Percentiles rank a stretch among this genome's conserved stretches.
Conservation (phyloP, 2,797 vertebrate genomes). For the Cyprinodon diabolis region DNA sequence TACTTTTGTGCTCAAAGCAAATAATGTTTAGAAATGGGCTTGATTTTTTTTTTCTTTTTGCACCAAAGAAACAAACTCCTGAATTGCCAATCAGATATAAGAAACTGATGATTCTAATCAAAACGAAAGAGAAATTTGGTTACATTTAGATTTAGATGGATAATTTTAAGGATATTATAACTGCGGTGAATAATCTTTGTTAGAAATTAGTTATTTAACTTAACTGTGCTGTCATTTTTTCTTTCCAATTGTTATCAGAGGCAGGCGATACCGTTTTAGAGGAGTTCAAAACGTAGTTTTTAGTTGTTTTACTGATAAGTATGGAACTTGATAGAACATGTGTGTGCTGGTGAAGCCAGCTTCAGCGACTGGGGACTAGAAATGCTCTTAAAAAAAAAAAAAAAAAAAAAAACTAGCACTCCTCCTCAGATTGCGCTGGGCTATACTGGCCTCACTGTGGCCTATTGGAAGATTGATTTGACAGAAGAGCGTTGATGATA, state of each 20-base stretch:
- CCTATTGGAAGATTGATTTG: slow-evolving; percentile 62
- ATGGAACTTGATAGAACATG: neutral
- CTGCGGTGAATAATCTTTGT: neutral
- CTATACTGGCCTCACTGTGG: slow-evolving; percentile 43
- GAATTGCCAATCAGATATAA: neutral
- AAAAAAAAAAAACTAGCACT: slow-evolving; percentile 14
- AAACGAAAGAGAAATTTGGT: neutral
- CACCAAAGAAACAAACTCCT: neutral
- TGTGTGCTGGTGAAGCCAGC: neutral
- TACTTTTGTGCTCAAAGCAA: neutral
- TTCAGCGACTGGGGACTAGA: neutral
- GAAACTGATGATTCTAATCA: neutral
- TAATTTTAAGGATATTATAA: too few relatives aligned
- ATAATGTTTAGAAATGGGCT: neutral
- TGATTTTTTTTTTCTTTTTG: neutral
- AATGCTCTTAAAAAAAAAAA: slow-evolving; percentile 22
- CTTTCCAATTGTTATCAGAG: neutral
- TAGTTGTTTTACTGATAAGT: neutral
- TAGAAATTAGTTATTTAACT: too few relatives aligned
- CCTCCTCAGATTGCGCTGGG: slow-evolving; percentile 22
- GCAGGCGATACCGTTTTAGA: neutral
- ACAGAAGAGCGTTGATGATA: slow-evolving; percentile 52
- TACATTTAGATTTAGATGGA: neutral
- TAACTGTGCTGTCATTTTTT: too few relatives aligned
- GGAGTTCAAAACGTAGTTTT: neutral